Conservation (phyloP, 2,888 invertebrate genomes). For the Eupeodes luniger region DNA sequence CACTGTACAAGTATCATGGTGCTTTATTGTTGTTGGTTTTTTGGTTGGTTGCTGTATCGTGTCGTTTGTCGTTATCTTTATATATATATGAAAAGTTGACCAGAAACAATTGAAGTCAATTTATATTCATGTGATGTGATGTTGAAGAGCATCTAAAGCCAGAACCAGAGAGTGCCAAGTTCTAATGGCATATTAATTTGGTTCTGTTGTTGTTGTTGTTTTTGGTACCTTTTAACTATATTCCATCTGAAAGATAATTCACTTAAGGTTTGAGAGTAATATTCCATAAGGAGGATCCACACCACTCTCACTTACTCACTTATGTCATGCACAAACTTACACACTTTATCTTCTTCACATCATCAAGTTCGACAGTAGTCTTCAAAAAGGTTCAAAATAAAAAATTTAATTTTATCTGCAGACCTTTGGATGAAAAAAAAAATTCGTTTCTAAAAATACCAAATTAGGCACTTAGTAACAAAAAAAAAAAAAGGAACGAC, state of each 20-base stretch:
- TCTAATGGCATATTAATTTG: constrained; percentile 72
- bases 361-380: constrained; percentile 56
- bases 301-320: not conserved
- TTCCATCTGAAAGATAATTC: constrained; percentile 53
- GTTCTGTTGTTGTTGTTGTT: not conserved
- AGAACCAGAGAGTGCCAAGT: constrained; percentile 59
- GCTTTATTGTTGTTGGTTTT: constrained; percentile 18
- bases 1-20: not conserved
- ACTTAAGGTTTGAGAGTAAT: constrained; percentile 59
- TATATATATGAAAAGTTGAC: constrained; percentile 43
- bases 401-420: constrained; percentile 63
- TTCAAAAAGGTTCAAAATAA: constrained; percentile 30
- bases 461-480: constrained; percentile 51
- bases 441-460: too few species aligned
- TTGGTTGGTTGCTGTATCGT: constrained; percentile 8
- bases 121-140: constrained; percentile 74
- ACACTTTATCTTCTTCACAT: constrained; percentile 15
- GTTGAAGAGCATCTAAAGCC: constrained; percentile 27
- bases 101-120: constrained; percentile 73
- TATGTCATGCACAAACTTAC: not conserved
- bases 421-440: not conserved
- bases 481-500: constrained; percentile 19
- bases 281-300: constrained; percentile 59
- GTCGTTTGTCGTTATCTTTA: too few species aligned
- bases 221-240: not conserved